Evolutionary conservation across 2,797 vertebrate species (phyloP), one percentile per base, ranked within the genome.

Genomic region (Anabas testudineus): DNA sequence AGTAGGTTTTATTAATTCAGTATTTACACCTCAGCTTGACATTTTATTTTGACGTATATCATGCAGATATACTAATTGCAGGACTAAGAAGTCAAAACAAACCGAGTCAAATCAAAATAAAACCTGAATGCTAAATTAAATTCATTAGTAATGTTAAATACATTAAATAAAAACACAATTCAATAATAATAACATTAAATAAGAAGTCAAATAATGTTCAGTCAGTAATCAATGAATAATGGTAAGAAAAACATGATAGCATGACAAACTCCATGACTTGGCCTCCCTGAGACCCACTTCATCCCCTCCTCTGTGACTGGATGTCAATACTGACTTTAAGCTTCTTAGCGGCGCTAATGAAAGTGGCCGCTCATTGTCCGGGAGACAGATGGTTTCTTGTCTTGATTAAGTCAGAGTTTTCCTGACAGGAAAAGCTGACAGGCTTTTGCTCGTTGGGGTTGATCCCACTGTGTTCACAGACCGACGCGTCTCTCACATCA

Each of bases 321-420:
- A 82, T 60, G 80, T 77, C 81, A 74, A 71, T 69, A 53, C 58
- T 58, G 61, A 19, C 84, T 78, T 79, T 93, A 95, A 95, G 93
- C 93, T 85, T 81, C 93, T 94, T 92, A 88, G 7, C 47, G 48
- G 78, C 74, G 52, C 83, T 91, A 91, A 94, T 94, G 89, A 92
- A 92, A 89, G 91, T 89, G 89, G 82, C 79, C 76, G 73, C 91
- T 78, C 62, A 78, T 90, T 89, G 90, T 88, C 86, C 78, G 15
- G 64, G 26, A 85, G 87, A 91, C 93, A 95, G 93, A 94, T 95
- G 94, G 92, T 89, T 86, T 80, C 79, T 86, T 10, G 63, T 81
- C 88, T 90, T 93, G 91, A 95, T 94, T 91, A 92, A 89, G 88
- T 90, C 93, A 89, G 84, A 82, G 83, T 87, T 90, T 89, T 64